These are phyloP conservation scores for Ammospiza maritima DNA, from an alignment of 2,797 vertebrate species.

Conservation along the genomic window DNA sequence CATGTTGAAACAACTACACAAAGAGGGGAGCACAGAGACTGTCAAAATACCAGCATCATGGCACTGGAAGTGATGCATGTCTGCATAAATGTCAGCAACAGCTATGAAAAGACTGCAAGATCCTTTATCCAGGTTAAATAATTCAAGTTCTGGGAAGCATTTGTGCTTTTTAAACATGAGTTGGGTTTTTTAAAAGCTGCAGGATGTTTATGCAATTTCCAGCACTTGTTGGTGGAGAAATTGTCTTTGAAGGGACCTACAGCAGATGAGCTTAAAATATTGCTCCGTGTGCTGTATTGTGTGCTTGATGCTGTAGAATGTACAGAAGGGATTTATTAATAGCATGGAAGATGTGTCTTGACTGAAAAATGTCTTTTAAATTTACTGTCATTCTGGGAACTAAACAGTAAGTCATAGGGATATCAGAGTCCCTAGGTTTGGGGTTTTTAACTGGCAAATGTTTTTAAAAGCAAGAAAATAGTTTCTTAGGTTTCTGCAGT, in stretches of 20 bases:
- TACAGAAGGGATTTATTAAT: conserved; percentile 20
- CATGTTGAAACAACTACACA: neutral
- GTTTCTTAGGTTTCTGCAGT: conserved; percentile 3
- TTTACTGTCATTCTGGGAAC: neutral
- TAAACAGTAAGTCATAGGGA: neutral
- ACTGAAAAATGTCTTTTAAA: neutral
- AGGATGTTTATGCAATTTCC: neutral
- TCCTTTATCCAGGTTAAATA: neutral
- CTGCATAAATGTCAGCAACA: neutral
- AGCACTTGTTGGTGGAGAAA: neutral
- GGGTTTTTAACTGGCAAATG: neutral
- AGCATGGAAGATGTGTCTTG: neutral
- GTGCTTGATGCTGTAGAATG: neutral
- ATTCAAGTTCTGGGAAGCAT: neutral
- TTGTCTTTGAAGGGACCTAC: neutral
- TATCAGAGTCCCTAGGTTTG: neutral
- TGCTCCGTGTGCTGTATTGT: neutral
- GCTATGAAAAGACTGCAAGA: neutral
- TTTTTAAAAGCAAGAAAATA: neutral
- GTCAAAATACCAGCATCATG: neutral
- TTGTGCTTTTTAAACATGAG: neutral
- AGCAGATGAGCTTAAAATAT: neutral
- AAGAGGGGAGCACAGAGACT: neutral
- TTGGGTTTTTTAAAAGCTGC: neutral
- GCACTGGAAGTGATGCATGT: neutral